These are phyloP conservation scores for Perodicticus potto DNA, from an alignment of 2,797 vertebrate species.

Conservation along the genomic window DNA sequence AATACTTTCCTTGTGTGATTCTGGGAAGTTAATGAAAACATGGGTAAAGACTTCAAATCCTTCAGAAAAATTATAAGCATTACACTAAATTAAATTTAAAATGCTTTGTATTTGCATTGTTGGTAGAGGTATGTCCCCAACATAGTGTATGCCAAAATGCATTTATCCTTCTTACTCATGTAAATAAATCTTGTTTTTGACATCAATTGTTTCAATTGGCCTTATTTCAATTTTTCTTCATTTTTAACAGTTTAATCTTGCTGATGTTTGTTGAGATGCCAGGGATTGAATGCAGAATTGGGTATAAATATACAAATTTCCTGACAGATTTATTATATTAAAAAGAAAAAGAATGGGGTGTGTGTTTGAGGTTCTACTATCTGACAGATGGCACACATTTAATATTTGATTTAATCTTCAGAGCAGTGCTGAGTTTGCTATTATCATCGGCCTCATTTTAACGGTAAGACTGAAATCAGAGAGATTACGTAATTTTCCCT, in stretches of 20 bases:
- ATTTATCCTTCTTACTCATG: slow-evolving; percentile 13
- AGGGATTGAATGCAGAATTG: slow-evolving; percentile 51
- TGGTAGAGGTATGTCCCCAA: background rate
- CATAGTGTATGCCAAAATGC: background rate
- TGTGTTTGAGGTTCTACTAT: background rate
- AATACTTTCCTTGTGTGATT: background rate
- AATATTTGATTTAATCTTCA: slow-evolving; percentile 37
- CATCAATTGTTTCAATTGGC: background rate
- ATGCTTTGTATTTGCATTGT: background rate
- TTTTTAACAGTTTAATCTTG: slow-evolving; percentile 52
- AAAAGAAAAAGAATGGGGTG: background rate
- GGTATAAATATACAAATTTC: slow-evolving; percentile 31
- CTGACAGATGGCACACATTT: background rate
- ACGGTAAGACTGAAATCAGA: slow-evolving; percentile 10
- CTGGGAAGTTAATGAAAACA: slow-evolving; percentile 14
- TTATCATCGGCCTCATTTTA: slow-evolving; percentile 44
- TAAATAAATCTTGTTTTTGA: slow-evolving; percentile 55
- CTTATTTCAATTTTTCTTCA: slow-evolving; percentile 56
- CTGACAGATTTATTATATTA: background rate
- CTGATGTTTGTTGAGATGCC: slow-evolving; percentile 10
- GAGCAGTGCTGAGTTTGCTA: background rate
- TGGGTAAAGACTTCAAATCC: background rate
- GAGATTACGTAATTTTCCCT: background rate
- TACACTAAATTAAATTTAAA: slow-evolving; percentile 23
- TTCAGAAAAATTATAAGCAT: slow-evolving; percentile 31